Percentiles rank a stretch among this genome's conserved stretches.
Evolutionary conservation across 2,113 vertebrate genomes (phyloP).

Genomic region (Cyanoderma ruficeps): DNA sequence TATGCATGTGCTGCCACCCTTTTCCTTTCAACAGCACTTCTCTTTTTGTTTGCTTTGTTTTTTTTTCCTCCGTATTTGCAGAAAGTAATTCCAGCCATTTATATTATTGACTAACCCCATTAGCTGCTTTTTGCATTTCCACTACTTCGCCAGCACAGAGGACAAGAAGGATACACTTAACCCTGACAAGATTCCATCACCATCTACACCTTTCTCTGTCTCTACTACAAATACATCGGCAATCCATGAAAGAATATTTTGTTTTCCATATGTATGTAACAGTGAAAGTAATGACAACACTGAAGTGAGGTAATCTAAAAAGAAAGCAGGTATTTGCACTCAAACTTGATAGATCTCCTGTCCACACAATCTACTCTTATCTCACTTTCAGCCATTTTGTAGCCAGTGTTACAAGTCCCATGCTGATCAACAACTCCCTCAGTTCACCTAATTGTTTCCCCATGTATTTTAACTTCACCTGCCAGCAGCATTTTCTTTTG

Average conservation of each 20-base stretch:
- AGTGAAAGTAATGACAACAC: background rate
- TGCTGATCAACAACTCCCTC: background rate
- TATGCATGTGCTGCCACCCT: background rate
- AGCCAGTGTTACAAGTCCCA: background rate
- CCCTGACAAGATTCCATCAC: background rate
- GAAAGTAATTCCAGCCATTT: background rate
- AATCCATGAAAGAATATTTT: background rate
- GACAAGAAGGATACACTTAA: background rate
- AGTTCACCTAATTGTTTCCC: background rate
- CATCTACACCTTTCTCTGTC: background rate
- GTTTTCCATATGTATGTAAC: background rate
- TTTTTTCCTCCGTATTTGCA: background rate
- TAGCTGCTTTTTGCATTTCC: background rate
- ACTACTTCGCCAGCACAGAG: background rate
- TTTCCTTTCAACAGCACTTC: background rate
- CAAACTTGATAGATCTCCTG: background rate
- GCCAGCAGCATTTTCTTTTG: background rate
- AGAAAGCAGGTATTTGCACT: background rate
- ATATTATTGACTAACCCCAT: background rate
- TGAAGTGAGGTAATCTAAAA: background rate
- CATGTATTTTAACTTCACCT: background rate
- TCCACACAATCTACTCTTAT: background rate
- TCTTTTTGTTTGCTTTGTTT: accelerated
- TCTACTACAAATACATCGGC: background rate
- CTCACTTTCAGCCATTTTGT: background rate